These are phyloP conservation scores for Drosophila busckii DNA, from an alignment of 1,140 invertebrate genomes.

Conservation along the genomic window DNA sequence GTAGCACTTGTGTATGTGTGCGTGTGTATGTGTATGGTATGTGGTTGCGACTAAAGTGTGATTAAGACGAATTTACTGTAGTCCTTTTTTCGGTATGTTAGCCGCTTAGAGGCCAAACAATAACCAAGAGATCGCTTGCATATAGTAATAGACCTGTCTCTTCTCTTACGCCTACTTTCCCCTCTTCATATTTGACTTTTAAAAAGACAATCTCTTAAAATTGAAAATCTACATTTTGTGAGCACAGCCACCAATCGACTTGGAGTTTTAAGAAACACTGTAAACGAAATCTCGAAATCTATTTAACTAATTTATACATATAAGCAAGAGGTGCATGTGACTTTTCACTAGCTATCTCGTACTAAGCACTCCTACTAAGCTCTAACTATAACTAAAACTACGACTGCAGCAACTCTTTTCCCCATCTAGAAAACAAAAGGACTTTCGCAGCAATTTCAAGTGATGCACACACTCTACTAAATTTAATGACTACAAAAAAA, in stretches of 20 bases:
- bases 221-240: constrained; percentile 31
- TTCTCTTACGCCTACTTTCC: neutral
- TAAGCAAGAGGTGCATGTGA: constrained; percentile 26
- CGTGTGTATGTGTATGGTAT: neutral
- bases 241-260: constrained; percentile 41
- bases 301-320: constrained; percentile 29
- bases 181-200: constrained; percentile 35
- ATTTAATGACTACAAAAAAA: neutral
- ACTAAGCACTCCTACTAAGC: constrained; percentile 10
- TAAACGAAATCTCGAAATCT: constrained; percentile 22
- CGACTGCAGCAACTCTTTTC: constrained; percentile 25
- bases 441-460: constrained; percentile 19
- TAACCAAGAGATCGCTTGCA: constrained; percentile 4
- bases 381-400: constrained; percentile 29
- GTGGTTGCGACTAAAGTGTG: constrained; percentile 56
- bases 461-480: constrained; percentile 11
- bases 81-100: constrained; percentile 44
- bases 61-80: constrained; percentile 77
- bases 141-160: constrained; percentile 4
- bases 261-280: constrained; percentile 51
- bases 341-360: constrained; percentile 30
- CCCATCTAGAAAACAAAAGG: constrained; percentile 19
- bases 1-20: constrained; percentile 3
- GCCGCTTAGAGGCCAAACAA: constrained; percentile 33
- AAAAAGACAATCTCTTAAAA: constrained; percentile 70